Conservation (phyloP, 1,140 invertebrate genomes). For the Ceratina australensis region DNA sequence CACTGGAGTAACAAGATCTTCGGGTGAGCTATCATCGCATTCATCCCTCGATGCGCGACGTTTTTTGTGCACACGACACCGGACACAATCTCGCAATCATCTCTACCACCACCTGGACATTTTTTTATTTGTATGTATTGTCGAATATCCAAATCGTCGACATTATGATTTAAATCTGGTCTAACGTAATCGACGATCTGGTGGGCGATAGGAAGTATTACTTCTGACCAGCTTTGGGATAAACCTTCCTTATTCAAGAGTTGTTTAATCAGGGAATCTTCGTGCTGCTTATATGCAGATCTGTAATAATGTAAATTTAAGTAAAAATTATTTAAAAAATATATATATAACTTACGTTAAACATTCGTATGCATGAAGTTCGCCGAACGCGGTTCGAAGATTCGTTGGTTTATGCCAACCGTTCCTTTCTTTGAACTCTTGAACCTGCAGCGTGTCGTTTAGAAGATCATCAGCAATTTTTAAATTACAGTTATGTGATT, state of each 20-base stretch:
- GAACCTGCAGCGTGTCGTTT: constrained; percentile 73
- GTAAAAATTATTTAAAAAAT: not conserved
- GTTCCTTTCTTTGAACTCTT: constrained; percentile 73
- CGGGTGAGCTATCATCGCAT: constrained; percentile 88
- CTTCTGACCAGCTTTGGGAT: constrained; percentile 88
- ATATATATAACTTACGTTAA: constrained; percentile 75
- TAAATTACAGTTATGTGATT: constrained; percentile 63
- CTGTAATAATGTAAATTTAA: constrained; percentile 27
- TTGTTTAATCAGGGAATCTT: constrained; percentile 86
- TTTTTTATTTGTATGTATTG: constrained; percentile 97
- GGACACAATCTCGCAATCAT: constrained; percentile 89
- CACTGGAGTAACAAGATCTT: constrained; percentile 92
- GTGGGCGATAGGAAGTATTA: constrained; percentile 87
- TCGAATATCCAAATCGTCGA: constrained; percentile 92
- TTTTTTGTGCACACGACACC: constrained; percentile 97
- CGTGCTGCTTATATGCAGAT: constrained; percentile 86
- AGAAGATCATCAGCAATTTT: constrained; percentile 75
- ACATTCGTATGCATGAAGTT: constrained; percentile 79
- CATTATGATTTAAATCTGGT: constrained; percentile 86
- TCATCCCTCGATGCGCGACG: constrained; percentile 94
- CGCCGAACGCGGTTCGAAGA: constrained; percentile 79
- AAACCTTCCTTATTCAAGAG: constrained; percentile 86
- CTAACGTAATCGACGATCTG: constrained; percentile 89
- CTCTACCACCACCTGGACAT: constrained; percentile 88
- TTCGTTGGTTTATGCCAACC: constrained; percentile 82